phyloP scores from a whole-genome alignment of 2,888 invertebrate species.

The Andrena flavipes region DNA sequence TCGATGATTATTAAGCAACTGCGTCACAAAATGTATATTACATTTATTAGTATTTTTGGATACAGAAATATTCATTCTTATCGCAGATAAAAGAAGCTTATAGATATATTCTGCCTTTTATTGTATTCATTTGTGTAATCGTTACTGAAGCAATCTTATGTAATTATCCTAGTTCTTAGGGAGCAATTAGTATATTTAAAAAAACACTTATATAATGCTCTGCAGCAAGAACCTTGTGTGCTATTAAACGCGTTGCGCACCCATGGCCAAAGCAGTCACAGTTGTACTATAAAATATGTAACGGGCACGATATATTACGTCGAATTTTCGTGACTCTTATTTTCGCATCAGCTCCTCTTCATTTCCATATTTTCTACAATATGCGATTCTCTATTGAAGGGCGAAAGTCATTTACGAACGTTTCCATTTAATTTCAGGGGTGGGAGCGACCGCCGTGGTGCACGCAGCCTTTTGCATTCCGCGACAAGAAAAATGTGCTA shows the following conservation, averaged over 20 bases:
- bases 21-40: too few relatives aligned
- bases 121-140: too few relatives aligned
- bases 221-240: neutral
- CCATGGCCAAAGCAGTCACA: neutral
- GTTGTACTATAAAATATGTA: neutral
- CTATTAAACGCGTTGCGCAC: neutral
- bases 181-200: conserved; percentile 4
- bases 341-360: neutral
- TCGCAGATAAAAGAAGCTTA: too few relatives aligned
- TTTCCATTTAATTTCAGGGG: conserved; percentile 87
- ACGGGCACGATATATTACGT: neutral
- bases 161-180: neutral
- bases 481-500: conserved; percentile 97
- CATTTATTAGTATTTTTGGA: too few relatives aligned
- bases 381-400: too few relatives aligned
- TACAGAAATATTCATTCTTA: too few relatives aligned
- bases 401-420: neutral
- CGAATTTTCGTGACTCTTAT: neutral
- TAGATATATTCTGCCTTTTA: too few relatives aligned
- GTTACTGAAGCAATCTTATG: too few relatives aligned
- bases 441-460: conserved; percentile 98
- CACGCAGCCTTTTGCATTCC: conserved; percentile 97
- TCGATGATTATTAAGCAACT: neutral
- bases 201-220: neutral
- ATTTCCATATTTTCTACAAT: too few relatives aligned